phyloP scores from a whole-genome alignment of 2,113 vertebrate genomes.

The Procavia capensis region DNA sequence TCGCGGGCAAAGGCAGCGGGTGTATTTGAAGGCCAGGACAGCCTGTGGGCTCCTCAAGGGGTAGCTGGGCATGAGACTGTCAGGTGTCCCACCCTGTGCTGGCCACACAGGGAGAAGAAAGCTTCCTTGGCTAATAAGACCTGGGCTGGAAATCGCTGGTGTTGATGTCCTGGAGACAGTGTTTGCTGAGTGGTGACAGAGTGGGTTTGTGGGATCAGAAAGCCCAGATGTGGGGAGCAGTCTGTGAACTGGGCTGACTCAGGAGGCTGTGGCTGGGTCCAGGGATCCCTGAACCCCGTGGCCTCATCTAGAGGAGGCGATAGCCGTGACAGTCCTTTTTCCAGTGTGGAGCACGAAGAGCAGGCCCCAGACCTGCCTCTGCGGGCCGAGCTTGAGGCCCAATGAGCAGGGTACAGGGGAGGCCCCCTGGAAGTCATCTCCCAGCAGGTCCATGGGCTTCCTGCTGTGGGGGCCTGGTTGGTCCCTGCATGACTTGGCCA shows the following conservation, averaged over 20 bases:
- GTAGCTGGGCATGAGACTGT: neutral
- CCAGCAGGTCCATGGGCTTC: rapidly evolving
- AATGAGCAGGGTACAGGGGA: neutral
- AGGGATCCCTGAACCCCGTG: neutral
- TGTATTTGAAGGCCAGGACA: rapidly evolving
- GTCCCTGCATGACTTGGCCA: rapidly evolving
- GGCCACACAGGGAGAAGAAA: neutral
- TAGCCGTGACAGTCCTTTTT: rapidly evolving
- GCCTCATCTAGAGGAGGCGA: neutral
- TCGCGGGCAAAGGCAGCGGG: neutral
- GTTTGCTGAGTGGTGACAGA: neutral
- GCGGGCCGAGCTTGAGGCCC: neutral
- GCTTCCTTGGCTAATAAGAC: neutral
- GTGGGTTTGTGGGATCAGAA: neutral
- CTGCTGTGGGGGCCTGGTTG: neutral
- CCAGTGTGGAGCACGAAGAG: neutral
- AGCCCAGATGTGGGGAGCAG: neutral
- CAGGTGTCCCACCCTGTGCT: neutral
- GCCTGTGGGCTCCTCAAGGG: neutral
- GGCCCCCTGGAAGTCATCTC: neutral
- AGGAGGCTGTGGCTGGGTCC: neutral
- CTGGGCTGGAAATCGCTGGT: neutral
- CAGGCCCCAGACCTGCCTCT: neutral
- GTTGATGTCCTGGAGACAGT: neutral
- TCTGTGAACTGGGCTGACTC: neutral